Base-by-base conservation (phyloP, 2,888 invertebrate genomes). In the Gisinianus flammeolus region DNA sequence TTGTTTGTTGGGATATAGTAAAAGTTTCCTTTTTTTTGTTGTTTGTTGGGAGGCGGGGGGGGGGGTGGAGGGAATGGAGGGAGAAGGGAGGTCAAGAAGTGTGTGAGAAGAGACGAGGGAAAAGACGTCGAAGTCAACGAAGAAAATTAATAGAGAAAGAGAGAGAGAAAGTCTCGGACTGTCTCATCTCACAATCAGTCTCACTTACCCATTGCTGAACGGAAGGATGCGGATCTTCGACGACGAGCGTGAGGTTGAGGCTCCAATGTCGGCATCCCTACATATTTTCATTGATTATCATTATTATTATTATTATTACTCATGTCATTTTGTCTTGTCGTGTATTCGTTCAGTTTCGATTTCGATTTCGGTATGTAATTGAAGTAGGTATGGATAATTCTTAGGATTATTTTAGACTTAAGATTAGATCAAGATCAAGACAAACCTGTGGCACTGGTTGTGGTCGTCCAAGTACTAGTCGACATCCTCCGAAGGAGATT, bases 361-460 rank as follows among this genome's bases (percentile, higher is more conserved):
- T 12, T 35, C 35, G 12, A 35, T 35, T 5, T 35, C 35, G n/a
- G n/a, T 12, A 35, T 35, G 35, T 35, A 35, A 5, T 12, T 35
- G 35, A 35, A 8, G 12, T n/a, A 35, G 12, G 12, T 35, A 44
- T 44, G 12, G 44, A 44, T 44, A 44, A 4, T 44, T 44, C 19
- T 44, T 44, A 44, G 6, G 19, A 19, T 44, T 19, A n/a, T n/a
- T n/a, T n/a, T n/a, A n/a, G n/a, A n/a, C n/a, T n/a, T n/a, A n/a
- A n/a, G n/a, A n/a, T n/a, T n/a, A n/a, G n/a, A n/a, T n/a, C n/a
- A n/a, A n/a, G n/a, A n/a, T n/a, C n/a, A n/a, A n/a, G n/a, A 16
- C 87, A 90, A 88, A 64, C 90, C 90, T 2, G 89, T 89, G 74
- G 88, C 88, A 52, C 87, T 87, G 26, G 89, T 89, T 30, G 88